Evolutionary conservation across 2,113 vertebrate genomes (phyloP).

Genomic region (Myxocyprinus asiaticus): DNA sequence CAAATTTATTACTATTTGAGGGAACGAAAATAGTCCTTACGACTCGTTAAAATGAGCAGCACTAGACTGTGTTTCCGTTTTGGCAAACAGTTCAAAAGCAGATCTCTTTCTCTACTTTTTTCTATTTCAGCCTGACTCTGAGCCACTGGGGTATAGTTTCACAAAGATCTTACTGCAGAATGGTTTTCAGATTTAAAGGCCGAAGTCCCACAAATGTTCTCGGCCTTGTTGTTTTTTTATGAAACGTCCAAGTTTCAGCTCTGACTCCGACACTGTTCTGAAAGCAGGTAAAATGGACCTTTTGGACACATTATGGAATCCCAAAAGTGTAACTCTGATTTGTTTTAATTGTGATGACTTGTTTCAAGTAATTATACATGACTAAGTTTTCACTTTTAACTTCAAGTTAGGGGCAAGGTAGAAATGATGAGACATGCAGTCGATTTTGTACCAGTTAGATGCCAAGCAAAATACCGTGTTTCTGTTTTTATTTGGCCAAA

Average conservation of each 20-base stretch:
- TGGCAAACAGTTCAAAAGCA: conserved; percentile 71
- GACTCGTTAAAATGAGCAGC: conserved; percentile 68
- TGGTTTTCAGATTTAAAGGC: conserved; percentile 73
- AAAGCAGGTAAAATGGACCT: conserved; percentile 8
- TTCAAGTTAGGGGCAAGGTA: conserved; percentile 43
- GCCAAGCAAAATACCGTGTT: conserved; percentile 43
- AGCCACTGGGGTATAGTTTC: conserved; percentile 65
- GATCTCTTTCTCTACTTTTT: conserved; percentile 4
- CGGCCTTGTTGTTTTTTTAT: conserved; percentile 39
- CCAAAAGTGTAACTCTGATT: conserved; percentile 27
- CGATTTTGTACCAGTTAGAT: conserved; percentile 14
- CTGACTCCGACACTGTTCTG: background rate
- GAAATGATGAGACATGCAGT: conserved; percentile 41
- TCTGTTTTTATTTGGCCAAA: conserved; percentile 25
- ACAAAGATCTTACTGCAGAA: conserved; percentile 61
- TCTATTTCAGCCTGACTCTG: conserved; percentile 35
- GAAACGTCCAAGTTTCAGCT: conserved; percentile 18
- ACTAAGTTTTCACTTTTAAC: conserved; percentile 46
- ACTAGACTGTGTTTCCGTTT: conserved; percentile 74
- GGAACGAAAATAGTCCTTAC: too few relatives aligned
- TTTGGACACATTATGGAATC: conserved; percentile 4
- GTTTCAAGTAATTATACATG: background rate
- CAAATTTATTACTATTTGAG: too few relatives aligned
- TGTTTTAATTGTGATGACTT: conserved; percentile 51
- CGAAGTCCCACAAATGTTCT: conserved; percentile 51